phyloP scores from a whole-genome alignment of 2,888 invertebrate species.

The Lumbricus terrestris region DNA sequence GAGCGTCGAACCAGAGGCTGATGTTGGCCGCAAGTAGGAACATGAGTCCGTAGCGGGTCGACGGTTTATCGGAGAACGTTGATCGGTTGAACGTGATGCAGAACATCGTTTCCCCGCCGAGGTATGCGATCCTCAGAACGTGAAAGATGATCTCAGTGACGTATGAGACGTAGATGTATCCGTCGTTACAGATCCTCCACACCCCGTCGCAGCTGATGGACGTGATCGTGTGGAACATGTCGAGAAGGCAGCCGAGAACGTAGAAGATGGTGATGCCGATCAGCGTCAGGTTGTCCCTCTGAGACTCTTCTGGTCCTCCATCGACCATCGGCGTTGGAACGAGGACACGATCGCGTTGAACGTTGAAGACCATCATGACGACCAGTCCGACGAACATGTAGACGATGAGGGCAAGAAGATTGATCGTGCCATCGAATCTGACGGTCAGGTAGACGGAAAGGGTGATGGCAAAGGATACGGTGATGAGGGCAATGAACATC shows the following conservation, averaged over 20 bases:
- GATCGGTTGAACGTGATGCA: conserved; percentile 5
- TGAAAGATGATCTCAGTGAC: conserved; percentile 12
- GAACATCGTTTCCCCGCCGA: conserved; percentile 21
- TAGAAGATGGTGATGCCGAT: conserved; percentile 25
- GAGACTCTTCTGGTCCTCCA: neutral
- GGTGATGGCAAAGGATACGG: neutral
- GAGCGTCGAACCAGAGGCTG: conserved; percentile 32
- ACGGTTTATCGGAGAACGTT: conserved; percentile 10
- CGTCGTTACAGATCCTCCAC: neutral
- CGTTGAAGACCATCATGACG: conserved; percentile 16
- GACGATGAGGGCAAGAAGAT: neutral
- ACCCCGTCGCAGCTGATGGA: conserved; percentile 5
- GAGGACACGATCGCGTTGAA: neutral
- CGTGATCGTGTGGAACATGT: neutral
- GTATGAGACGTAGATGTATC: neutral
- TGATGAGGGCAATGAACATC: neutral
- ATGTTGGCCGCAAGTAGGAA: conserved; percentile 20
- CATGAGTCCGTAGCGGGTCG: conserved; percentile 16
- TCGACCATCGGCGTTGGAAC: neutral
- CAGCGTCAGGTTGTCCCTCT: conserved; percentile 17
- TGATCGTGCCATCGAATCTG: neutral
- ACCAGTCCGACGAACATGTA: conserved; percentile 18
- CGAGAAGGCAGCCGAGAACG: conserved; percentile 16
- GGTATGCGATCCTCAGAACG: conserved; percentile 16
- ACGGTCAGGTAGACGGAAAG: neutral